Evolutionary conservation across 92 coral and sea anemone genomes (phyloP).

Genomic region (Porites divaricata): DNA sequence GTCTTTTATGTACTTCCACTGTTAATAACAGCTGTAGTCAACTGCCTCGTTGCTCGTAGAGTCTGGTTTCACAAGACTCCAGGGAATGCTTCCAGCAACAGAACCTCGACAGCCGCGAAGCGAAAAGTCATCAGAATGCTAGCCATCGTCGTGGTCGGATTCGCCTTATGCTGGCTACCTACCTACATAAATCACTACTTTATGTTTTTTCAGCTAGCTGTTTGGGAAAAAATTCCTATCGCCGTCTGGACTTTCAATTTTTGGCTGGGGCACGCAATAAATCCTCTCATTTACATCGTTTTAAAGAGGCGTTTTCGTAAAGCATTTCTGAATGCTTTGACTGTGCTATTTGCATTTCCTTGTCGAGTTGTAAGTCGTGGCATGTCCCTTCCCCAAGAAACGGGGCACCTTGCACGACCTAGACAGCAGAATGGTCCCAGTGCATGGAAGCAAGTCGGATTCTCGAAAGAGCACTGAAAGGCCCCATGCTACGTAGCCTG

Average conservation of each 20-base stretch:
- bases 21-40: constrained; percentile 51
- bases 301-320: constrained; percentile 54
- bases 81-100: constrained; percentile 20
- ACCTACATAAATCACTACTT: constrained; percentile 59
- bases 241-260: constrained; percentile 10
- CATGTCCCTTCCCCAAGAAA: too few relatives aligned
- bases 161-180: constrained; percentile 76
- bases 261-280: constrained; percentile 69
- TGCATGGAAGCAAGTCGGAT: too few relatives aligned
- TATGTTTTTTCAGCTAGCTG: constrained; percentile 1
- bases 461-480: too few relatives aligned
- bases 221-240: constrained; percentile 15
- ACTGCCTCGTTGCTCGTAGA: constrained; percentile 56
- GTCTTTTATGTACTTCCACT: constrained; percentile 64
- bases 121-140: constrained; percentile 66
- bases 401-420: too few relatives aligned
- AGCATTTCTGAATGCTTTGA: constrained; percentile 25
- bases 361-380: background rate
- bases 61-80: constrained; percentile 64
- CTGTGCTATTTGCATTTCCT: constrained; percentile 1
- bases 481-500: too few relatives aligned
- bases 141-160: constrained; percentile 46
- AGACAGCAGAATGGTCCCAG: too few relatives aligned
- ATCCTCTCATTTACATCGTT: constrained; percentile 61
- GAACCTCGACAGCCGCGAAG: constrained; percentile 28